phyloP scores from a whole-genome alignment of 2,888 invertebrate genomes.

The Caenorhabditis afra region DNA sequence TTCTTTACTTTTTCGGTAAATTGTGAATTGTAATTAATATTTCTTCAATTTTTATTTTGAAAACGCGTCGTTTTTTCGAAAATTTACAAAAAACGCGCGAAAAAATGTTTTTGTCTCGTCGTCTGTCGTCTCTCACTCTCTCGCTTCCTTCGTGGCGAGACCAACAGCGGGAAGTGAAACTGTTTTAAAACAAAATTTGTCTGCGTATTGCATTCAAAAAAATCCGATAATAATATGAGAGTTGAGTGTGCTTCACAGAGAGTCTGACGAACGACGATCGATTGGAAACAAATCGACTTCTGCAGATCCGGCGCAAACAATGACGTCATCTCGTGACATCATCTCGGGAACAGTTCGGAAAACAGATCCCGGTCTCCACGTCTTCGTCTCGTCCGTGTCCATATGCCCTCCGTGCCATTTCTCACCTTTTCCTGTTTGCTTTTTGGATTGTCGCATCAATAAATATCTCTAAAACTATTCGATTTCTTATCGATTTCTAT shows the following conservation, averaged over 20 bases:
- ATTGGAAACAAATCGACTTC: background rate
- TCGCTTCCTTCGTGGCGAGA: no score
- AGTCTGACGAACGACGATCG: background rate
- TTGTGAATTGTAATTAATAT: no score
- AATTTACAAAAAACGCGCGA: no score
- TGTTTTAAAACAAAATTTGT: no score
- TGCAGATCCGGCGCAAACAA: slow-evolving; percentile 11
- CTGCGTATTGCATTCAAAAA: no score
- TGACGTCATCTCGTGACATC: slow-evolving; percentile 43
- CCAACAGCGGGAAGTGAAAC: no score
- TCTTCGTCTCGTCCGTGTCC: slow-evolving; percentile 23
- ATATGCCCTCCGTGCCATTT: slow-evolving; percentile 35
- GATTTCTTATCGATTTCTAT: slow-evolving; percentile 35
- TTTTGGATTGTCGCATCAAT: slow-evolving; percentile 38
- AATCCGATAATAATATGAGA: no score
- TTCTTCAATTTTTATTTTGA: no score
- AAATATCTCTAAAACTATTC: slow-evolving; percentile 18
- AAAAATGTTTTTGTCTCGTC: no score
- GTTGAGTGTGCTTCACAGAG: background rate
- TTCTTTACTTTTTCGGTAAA: no score
- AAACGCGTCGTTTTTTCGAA: no score
- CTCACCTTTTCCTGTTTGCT: slow-evolving; percentile 39
- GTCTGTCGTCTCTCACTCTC: no score
- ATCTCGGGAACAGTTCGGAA: slow-evolving; percentile 3
- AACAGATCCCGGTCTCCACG: slow-evolving; percentile 2